Percentiles rank a stretch among this genome's conserved stretches.
Conservation (phyloP, 2,113 vertebrate species). For the Albula goreensis region DNA sequence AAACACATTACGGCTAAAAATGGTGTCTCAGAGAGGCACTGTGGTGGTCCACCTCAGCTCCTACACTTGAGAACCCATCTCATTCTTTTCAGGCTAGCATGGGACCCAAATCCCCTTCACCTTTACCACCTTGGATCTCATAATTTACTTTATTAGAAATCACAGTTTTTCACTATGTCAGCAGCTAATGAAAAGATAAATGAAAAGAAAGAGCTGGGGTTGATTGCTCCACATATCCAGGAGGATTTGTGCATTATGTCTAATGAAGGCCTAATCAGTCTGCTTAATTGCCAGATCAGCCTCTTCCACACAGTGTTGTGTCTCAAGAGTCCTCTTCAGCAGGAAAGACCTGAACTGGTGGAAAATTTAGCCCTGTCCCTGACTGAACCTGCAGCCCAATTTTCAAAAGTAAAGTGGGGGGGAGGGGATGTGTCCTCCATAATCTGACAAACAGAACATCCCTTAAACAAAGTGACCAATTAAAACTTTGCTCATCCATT, state of each 20-base stretch:
- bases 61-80: too few relatives aligned
- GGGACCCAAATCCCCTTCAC: neutral
- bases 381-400: neutral
- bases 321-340: conserved; percentile 28
- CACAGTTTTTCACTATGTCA: conserved; percentile 51
- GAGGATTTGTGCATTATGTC: conserved; percentile 44
- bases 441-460: neutral
- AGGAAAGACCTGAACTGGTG: conserved; percentile 16
- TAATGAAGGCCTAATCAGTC: conserved; percentile 48
- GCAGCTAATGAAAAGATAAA: conserved; percentile 57
- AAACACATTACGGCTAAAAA: neutral
- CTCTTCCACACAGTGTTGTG: conserved; percentile 36
- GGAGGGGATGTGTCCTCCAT: neutral
- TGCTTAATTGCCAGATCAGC: conserved; percentile 43
- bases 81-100: neutral
- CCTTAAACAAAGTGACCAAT: conserved; percentile 6
- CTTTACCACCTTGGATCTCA: conserved; percentile 35
- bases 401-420: neutral
- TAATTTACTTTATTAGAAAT: conserved; percentile 40
- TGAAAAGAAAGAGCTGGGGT: conserved; percentile 38
- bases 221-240: conserved; percentile 36
- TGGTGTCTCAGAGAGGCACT: neutral
- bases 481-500: neutral
- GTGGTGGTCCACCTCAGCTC: neutral
- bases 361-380: conserved; percentile 11